phyloP scores from a whole-genome alignment of 2,888 invertebrate genomes.

The Timandra comae region DNA sequence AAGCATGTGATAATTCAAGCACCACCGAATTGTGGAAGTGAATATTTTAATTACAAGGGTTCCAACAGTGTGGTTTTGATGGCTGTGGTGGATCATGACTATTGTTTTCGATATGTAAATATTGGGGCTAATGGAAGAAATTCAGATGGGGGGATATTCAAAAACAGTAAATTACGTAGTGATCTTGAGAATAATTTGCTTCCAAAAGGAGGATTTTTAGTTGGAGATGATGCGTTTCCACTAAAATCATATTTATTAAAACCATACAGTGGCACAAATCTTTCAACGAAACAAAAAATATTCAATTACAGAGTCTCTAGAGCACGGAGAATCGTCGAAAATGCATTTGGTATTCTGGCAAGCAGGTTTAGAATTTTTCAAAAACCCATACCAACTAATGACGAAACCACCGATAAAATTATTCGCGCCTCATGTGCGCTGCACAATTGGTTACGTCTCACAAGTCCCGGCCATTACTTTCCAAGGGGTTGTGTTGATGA shows the following conservation, averaged over 20 bases:
- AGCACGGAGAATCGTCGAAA: conserved; percentile 10
- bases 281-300: conserved; percentile 7
- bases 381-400: too few relatives aligned
- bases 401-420: too few relatives aligned
- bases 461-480: too few relatives aligned
- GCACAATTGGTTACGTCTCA: too few relatives aligned
- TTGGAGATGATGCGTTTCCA: conserved; percentile 11
- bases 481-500: too few relatives aligned
- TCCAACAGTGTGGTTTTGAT: conserved; percentile 12
- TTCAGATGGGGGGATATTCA: conserved; percentile 6
- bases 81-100: conserved; percentile 13
- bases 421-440: too few relatives aligned
- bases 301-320: conserved; percentile 10
- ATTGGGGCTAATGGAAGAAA: conserved; percentile 9
- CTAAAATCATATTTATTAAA: conserved; percentile 11
- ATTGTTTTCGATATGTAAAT: conserved; percentile 14
- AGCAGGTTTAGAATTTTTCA: conserved; percentile 8
- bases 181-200: conserved; percentile 10
- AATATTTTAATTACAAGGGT: conserved; percentile 12
- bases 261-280: conserved; percentile 8
- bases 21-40: conserved; percentile 11
- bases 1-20: conserved; percentile 10
- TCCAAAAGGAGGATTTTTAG: conserved; percentile 8
- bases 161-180: too few relatives aligned
- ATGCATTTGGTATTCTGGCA: conserved; percentile 10